Base-by-base conservation (phyloP, 2,113 vertebrate species). In the Mirounga angustirostris region DNA sequence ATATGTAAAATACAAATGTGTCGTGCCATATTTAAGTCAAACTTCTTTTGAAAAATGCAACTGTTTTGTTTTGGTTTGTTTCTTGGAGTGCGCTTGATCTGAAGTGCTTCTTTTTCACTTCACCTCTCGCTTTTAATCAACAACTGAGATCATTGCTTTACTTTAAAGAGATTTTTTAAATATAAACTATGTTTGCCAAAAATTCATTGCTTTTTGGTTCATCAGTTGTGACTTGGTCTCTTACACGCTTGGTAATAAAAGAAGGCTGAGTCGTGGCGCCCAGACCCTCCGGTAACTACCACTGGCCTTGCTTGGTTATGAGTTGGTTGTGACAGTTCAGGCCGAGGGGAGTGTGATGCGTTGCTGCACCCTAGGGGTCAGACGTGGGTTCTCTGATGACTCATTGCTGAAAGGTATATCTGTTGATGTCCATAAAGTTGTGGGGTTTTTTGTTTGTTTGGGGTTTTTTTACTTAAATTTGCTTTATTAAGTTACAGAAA, bases 321-420 rank as follows among this genome's bases (percentile, higher is more conserved):
- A 54, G 1, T 19, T 50, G 71, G 30, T 26, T 50, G 76, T n/a
- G 10, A 4, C 0, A 0, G 63, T 7, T 84, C 63, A 67, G 50
- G 5, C 83, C 78, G 74, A 22, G n/a, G 50, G 80, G 33, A 65
- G 18, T 22, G 13, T 2, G 36, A 67, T 59, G 28, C 28, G 22
- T 69, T 56, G 58, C 96, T 98, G 97, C 97, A 73, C 59, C 84
- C 95, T 98, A 93, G 95, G 89, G 81, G 96, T 90, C 84, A 83
- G 52, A 74, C 21, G 56, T 61, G n/a, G 52, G 30, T 40, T 85
- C 71, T 22, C 7, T 30, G 54, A 10, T 2, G 76, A 50, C 14
- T 87, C 16, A 1, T 82, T 76, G 33, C 71, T 94, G 67, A 93
- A 90, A 87, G 74, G 33, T 33, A 0, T 40, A 50, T 61, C 30